Percentiles rank a stretch among this genome's conserved stretches.
phyloP scores from a whole-genome alignment of 2,888 invertebrate species.

The Atrina japonica region DNA sequence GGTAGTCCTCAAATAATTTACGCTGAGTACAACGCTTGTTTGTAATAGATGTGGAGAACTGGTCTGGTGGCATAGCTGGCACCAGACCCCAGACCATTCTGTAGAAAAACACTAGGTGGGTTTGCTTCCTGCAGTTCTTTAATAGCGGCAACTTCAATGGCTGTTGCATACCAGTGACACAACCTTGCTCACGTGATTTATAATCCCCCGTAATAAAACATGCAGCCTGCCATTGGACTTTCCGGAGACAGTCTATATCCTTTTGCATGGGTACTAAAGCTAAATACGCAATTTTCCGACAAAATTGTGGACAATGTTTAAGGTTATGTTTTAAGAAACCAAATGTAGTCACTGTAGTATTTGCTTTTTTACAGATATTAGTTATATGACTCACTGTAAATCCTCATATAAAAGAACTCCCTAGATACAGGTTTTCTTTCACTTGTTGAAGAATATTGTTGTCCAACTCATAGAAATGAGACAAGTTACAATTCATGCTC shows the following conservation, averaged over 20 bases:
- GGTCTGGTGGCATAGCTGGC: conserved; percentile 11
- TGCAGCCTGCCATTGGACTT: neutral
- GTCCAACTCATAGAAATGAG: too few species aligned
- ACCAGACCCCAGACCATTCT: conserved; percentile 7
- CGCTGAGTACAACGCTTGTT: neutral
- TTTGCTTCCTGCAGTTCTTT: neutral
- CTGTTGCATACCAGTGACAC: conserved; percentile 4
- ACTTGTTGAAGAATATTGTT: too few species aligned
- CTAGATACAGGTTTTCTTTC: too few species aligned
- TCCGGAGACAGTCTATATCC: neutral
- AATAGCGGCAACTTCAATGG: neutral
- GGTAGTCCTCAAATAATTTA: neutral
- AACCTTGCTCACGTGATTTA: too few species aligned
- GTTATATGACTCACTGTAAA: too few species aligned
- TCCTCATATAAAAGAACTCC: too few species aligned
- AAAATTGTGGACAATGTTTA: too few species aligned
- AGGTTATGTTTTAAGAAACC: too few species aligned
- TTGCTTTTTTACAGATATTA: too few species aligned
- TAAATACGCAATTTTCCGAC: too few species aligned
- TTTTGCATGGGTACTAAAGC: neutral
- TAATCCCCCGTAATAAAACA: neutral
- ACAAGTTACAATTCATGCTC: too few species aligned
- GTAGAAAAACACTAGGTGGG: neutral
- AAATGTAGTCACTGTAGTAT: too few species aligned
- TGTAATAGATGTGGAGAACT: neutral